phyloP scores from a whole-genome alignment of 2,797 vertebrate species.

The Hydrolagus colliei region DNA sequence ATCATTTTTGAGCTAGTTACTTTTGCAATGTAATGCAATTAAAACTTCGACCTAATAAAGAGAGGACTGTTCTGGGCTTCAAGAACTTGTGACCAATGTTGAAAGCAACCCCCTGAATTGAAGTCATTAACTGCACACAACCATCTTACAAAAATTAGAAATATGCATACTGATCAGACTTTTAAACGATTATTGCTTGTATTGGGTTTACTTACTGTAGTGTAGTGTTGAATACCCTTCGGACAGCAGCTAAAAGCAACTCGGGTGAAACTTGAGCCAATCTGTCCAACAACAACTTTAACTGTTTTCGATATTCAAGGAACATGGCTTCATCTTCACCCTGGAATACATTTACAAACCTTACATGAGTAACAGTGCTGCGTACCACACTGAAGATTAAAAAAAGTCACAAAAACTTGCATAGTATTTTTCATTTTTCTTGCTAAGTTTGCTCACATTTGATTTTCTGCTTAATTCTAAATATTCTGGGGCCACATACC shows the following conservation, averaged over 20 bases:
- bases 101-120: not conserved
- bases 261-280: constrained; percentile 94
- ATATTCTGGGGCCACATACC: too few relatives aligned
- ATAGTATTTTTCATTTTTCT: too few relatives aligned
- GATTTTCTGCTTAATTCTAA: not conserved
- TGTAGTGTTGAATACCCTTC: constrained; percentile 79
- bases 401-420: too few relatives aligned
- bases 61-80: too few relatives aligned
- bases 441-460: not conserved
- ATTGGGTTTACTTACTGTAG: constrained; percentile 71
- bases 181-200: not conserved
- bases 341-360: constrained; percentile 48
- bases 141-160: not conserved
- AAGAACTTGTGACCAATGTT: too few relatives aligned
- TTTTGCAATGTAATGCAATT: too few relatives aligned
- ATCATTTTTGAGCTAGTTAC: too few relatives aligned
- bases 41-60: too few relatives aligned
- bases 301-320: constrained; percentile 94
- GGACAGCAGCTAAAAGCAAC: constrained; percentile 80
- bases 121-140: not conserved
- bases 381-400: too few relatives aligned
- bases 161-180: too few relatives aligned
- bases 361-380: not conserved
- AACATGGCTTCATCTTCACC: constrained; percentile 99
- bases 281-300: constrained; percentile 89